A percentile compares a stretch with the other conserved stretches of the same genome.
Conservation (phyloP, 37 sponge, comb jelly and placozoan species). For the Haliclona indistincta region DNA sequence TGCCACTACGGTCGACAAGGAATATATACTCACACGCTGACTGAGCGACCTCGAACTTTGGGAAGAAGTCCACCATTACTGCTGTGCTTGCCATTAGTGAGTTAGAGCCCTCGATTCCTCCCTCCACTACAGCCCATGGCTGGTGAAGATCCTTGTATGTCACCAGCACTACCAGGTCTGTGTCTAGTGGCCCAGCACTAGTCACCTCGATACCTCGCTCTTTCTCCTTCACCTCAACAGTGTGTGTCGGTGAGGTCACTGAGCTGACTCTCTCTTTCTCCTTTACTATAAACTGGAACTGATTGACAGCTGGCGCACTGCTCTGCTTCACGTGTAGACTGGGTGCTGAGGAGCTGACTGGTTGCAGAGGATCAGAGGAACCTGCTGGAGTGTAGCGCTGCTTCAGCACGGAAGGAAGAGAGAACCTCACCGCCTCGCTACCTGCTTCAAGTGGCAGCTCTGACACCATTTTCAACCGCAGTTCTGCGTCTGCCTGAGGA, state of each 20-base stretch:
- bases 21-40: slow-evolving; percentile 69
- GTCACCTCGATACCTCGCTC: not conserved
- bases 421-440: slow-evolving; percentile 8
- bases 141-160: slow-evolving; percentile 25
- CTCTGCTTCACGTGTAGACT: not conserved
- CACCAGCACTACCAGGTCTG: slow-evolving; percentile 44
- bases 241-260: slow-evolving; percentile 52
- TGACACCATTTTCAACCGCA: slow-evolving; percentile 60
- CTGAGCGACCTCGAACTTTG: slow-evolving; percentile 7
- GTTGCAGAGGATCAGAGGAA: slow-evolving; percentile 21
- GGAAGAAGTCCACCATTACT: slow-evolving; percentile 61
- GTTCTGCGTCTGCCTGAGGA: slow-evolving; percentile 50
- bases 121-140: slow-evolving; percentile 44
- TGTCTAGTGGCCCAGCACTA: slow-evolving; percentile 1
- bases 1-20: slow-evolving; percentile 70
- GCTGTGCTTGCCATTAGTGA: slow-evolving; percentile 21
- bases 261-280: slow-evolving; percentile 15
- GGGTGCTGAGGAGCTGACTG: slow-evolving; percentile 8
- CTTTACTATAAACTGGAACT: slow-evolving; percentile 33
- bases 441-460: slow-evolving; percentile 47
- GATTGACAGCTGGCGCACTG: slow-evolving; percentile 6
- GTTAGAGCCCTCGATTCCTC: slow-evolving; percentile 7
- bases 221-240: not conserved
- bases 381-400: slow-evolving; percentile 40
- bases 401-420: slow-evolving; percentile 37